These are phyloP conservation scores for Tringa solitaria DNA, from an alignment of 2,113 vertebrate species.

Conservation along the genomic window DNA sequence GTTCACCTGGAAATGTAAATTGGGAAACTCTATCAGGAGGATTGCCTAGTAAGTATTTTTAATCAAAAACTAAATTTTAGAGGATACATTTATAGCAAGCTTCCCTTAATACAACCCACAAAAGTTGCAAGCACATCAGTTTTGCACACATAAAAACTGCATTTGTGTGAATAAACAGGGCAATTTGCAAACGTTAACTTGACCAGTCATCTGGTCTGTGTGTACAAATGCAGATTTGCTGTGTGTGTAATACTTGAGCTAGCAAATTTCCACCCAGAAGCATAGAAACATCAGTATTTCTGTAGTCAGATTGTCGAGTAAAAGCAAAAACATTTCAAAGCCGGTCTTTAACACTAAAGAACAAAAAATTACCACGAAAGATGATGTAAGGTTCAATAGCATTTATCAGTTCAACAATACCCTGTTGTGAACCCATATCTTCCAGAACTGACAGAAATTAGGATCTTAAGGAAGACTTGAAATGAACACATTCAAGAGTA, in stretches of 20 bases:
- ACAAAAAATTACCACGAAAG: neutral
- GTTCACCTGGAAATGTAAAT: constrained; percentile 68
- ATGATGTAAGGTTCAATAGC: neutral
- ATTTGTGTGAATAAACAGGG: constrained; percentile 19
- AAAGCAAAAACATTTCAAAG: neutral
- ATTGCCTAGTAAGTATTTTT: constrained; percentile 57
- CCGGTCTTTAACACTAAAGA: neutral
- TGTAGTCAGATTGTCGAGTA: neutral
- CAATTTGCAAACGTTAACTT: neutral
- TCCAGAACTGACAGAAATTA: neutral
- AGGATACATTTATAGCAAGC: neutral
- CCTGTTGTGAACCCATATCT: neutral
- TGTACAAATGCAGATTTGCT: neutral
- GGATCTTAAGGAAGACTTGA: neutral
- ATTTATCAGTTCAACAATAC: neutral
- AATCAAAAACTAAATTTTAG: constrained; percentile 58
- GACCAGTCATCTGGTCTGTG: constrained; percentile 1
- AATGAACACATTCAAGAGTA: neutral
- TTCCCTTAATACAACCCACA: neutral
- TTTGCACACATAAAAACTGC: neutral
- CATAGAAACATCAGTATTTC: neutral
- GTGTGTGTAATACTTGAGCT: neutral
- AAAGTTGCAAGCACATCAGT: constrained; percentile 42
- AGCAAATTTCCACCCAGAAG: neutral
- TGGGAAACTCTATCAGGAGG: constrained; percentile 26